A percentile compares a stretch with the other conserved stretches of the same genome.
Conservation (phyloP, 2,797 vertebrate species). For the Helarctos malayanus region DNA sequence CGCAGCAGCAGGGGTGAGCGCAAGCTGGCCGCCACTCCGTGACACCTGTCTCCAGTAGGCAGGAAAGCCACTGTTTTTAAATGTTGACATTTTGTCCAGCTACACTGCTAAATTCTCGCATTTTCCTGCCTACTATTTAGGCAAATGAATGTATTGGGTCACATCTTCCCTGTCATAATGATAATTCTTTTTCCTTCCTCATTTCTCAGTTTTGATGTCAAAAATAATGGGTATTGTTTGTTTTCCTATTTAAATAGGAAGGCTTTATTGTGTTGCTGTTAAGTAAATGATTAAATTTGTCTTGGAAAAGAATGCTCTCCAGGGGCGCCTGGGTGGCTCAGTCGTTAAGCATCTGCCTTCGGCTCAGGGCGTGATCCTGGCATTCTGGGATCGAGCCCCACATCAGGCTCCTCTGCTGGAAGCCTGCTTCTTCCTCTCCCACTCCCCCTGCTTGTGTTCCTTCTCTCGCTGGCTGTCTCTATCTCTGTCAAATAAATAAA, state of each 20-base stretch:
- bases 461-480: too few species aligned
- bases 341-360: too few species aligned
- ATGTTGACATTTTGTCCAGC: background rate
- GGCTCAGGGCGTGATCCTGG: too few species aligned
- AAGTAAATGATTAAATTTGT: conserved; percentile 11
- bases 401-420: too few species aligned
- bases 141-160: background rate
- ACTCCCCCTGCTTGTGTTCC: too few species aligned
- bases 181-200: background rate
- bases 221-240: background rate
- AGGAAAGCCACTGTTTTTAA: background rate
- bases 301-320: background rate
- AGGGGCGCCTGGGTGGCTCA: background rate
- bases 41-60: background rate
- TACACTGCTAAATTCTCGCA: background rate
- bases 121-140: background rate
- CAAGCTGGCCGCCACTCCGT: accelerated
- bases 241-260: conserved; percentile 12
- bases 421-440: too few species aligned
- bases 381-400: too few species aligned
- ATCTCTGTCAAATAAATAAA: too few species aligned
- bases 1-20: accelerated
- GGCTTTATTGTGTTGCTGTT: background rate
- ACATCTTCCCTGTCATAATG: background rate
- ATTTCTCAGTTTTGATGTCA: background rate